Base-by-base conservation (phyloP, 2,888 invertebrate genomes). In the Melinopterus prodromus region DNA sequence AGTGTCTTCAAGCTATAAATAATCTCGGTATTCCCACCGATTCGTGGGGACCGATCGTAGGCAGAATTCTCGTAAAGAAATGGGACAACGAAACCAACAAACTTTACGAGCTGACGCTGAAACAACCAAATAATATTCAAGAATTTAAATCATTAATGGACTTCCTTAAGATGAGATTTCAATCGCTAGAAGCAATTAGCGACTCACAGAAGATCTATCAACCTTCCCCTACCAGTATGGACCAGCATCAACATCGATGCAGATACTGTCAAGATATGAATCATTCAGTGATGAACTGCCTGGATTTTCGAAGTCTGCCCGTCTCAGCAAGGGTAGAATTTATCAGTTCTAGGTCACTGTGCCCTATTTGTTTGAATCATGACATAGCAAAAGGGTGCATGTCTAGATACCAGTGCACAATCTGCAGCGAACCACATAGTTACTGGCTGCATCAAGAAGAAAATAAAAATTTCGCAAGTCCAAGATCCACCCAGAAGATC, bases 1-100 rank as follows among this genome's bases (percentile, higher is more conserved):
- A 53, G 53, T 53, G 71, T 71, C 15, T 2, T 15, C 71, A 71
- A n/a, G 35, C 16, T 12, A 71, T 71, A 71, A 14, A 16, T 5
- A 71, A 16, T 16, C 6, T 71, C 4, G 16, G 7, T 26, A 71
- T 71, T 16, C 71, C 15, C 12, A 71, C 16, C 12, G 71, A n/a
- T 12, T 15, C 71, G 12, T 71, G 71, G 71, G 71, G 71, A 6
- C 9, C 16, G 5, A 71, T 71, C 6, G 12, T 71, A n/a, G 2
- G 71, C 16, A n/a, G 16, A 71, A 71, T 71, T 14, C 16, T 71
- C 12, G 16, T 16, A 15, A 71, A 16, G 15, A 71, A 71, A 71
- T 71, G 71, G 15, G 71, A 71, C 71, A 12, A 4, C 12, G 16
- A 71, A 16, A 71, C 71, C 26, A 16, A 71, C 71, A 71, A 16